Evolutionary conservation across 2,113 vertebrate species (phyloP).

Genomic region (Philantomba maxwellii): DNA sequence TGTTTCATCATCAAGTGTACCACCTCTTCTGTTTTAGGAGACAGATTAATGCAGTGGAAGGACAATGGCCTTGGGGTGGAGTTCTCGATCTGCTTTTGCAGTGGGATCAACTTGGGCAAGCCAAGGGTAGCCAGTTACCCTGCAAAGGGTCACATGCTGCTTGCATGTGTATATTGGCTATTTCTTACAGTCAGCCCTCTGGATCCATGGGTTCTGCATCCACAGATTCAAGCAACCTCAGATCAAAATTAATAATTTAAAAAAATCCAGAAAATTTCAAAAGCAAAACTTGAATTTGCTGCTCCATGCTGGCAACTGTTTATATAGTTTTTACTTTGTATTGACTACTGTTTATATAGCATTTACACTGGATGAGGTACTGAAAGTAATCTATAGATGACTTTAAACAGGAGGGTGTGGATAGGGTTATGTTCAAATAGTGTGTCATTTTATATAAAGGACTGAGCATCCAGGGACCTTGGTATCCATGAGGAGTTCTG

Average conservation of each 20-base stretch:
- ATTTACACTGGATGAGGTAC: neutral
- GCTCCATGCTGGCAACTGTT: neutral
- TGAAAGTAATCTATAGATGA: neutral
- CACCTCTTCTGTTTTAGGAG: neutral
- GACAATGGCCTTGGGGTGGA: neutral
- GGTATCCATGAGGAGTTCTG: neutral
- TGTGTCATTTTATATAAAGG: neutral
- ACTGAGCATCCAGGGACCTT: neutral
- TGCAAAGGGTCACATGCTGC: fast-evolving
- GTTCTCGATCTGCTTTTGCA: neutral
- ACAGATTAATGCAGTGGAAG: neutral
- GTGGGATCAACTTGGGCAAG: fast-evolving
- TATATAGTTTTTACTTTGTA: too few relatives aligned
- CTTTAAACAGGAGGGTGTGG: neutral
- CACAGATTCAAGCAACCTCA: neutral
- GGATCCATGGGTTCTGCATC: neutral
- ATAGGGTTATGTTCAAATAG: neutral
- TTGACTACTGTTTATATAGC: neutral
- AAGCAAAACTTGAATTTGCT: neutral
- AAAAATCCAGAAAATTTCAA: neutral
- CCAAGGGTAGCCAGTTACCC: neutral
- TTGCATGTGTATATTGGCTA: neutral
- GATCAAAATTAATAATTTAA: neutral
- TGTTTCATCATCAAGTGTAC: neutral
- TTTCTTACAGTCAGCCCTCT: neutral